phyloP scores from a whole-genome alignment of 92 coral and sea anemone genomes.

The Siderastrea siderea region DNA sequence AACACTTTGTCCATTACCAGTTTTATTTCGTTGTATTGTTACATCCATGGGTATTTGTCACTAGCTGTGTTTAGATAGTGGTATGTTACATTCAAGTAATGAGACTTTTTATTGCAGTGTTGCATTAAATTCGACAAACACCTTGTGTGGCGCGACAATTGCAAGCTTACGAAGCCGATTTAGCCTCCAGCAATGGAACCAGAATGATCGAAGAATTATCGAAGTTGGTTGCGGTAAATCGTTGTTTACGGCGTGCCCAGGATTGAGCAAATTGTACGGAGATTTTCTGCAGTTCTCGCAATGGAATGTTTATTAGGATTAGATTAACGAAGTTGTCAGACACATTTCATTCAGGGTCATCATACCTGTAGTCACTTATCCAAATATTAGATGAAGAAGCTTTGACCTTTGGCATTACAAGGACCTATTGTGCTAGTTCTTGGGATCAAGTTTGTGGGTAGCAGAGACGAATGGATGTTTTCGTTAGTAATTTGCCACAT shows the following conservation, averaged over 20 bases:
- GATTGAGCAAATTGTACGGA: background rate
- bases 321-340: conserved; percentile 29
- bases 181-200: background rate
- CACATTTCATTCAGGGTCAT: conserved; percentile 23
- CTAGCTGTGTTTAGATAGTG: conserved; percentile 31
- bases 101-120: background rate
- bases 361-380: conserved; percentile 3
- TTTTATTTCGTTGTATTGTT: conserved; percentile 3
- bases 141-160: conserved; percentile 35
- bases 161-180: background rate
- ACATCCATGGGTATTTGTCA: background rate
- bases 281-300: background rate
- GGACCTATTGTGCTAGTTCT: background rate
- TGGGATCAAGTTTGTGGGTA: background rate
- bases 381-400: background rate
- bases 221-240: background rate
- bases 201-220: background rate
- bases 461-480: background rate
- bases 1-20: background rate
- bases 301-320: conserved; percentile 32
- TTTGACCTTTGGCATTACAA: conserved; percentile 14
- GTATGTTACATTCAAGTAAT: background rate
- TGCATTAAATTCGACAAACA: background rate
- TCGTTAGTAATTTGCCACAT: background rate
- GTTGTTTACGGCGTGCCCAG: background rate